Percentiles rank a stretch among this genome's conserved stretches.
Conservation (phyloP, 2,113 vertebrate species). For the Ptyas mucosa region DNA sequence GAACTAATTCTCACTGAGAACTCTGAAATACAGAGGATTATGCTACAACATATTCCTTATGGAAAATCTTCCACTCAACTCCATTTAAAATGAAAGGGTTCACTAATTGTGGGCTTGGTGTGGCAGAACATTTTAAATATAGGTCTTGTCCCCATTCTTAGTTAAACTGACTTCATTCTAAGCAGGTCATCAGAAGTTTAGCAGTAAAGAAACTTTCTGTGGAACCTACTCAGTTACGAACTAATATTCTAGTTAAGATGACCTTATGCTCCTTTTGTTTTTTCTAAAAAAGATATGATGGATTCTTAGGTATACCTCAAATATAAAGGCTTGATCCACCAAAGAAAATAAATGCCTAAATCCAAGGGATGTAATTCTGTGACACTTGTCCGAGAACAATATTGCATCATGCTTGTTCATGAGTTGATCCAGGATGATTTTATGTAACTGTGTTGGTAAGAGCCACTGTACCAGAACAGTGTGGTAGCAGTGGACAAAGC, state of each 20-base stretch:
- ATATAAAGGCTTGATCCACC: background rate
- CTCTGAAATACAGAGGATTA: background rate
- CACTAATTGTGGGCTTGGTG: constrained; percentile 12
- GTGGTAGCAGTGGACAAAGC: background rate
- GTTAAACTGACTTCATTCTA: constrained; percentile 12
- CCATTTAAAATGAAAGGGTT: constrained; percentile 27
- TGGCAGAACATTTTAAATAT: constrained; percentile 19
- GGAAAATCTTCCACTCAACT: constrained; percentile 22
- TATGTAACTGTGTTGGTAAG: background rate
- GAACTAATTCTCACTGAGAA: background rate
- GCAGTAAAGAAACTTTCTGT: constrained; percentile 40
- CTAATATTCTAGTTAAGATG: constrained; percentile 48
- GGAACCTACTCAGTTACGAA: constrained; percentile 40
- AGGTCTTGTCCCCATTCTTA: background rate
- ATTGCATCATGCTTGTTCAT: background rate
- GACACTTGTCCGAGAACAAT: background rate
- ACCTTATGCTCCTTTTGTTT: constrained; percentile 32
- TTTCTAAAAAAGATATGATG: constrained; percentile 31
- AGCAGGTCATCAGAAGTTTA: constrained; percentile 54
- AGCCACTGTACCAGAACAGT: background rate
- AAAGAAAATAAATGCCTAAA: background rate
- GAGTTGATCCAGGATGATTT: background rate
- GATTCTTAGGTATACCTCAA: constrained; percentile 11
- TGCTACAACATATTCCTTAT: background rate
- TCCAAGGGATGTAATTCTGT: background rate